phyloP scores from a whole-genome alignment of 2,797 vertebrate species.

The Selene dorsalis region DNA sequence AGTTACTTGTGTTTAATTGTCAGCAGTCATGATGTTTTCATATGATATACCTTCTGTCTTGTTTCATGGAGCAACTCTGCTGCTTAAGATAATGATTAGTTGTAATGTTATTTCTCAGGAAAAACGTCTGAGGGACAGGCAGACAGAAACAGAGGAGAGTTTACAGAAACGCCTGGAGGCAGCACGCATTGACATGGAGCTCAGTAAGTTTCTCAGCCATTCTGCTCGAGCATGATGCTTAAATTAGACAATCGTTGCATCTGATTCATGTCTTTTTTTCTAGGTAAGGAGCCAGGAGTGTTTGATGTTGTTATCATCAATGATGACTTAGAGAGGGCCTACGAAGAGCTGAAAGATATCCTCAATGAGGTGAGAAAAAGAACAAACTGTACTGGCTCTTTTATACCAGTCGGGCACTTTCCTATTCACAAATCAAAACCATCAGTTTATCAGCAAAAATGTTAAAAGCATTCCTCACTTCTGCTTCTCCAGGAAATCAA shows the following conservation, averaged over 20 bases:
- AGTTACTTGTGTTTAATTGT: background rate
- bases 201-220: conserved; percentile 85
- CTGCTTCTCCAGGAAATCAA: conserved; percentile 78
- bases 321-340: conserved; percentile 91
- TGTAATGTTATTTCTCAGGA: conserved; percentile 82
- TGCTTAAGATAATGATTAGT: background rate
- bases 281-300: conserved; percentile 92
- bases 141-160: conserved; percentile 94
- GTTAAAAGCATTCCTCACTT: background rate
- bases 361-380: conserved; percentile 88
- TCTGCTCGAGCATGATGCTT: background rate
- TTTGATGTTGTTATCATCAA: conserved; percentile 96
- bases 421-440: background rate
- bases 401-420: background rate
- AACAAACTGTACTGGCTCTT: background rate
- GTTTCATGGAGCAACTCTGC: background rate
- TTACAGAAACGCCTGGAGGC: conserved; percentile 90
- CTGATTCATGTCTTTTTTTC: conserved; percentile 18
- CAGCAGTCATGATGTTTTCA: background rate
- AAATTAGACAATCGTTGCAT: background rate
- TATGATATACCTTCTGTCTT: background rate
- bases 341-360: conserved; percentile 85
- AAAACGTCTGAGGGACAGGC: conserved; percentile 89
- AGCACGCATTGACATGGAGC: conserved; percentile 91
- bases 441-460: background rate